These are phyloP conservation scores for Galaxea fascicularis DNA, from an alignment of 92 coral and sea anemone genomes.

Conservation along the genomic window DNA sequence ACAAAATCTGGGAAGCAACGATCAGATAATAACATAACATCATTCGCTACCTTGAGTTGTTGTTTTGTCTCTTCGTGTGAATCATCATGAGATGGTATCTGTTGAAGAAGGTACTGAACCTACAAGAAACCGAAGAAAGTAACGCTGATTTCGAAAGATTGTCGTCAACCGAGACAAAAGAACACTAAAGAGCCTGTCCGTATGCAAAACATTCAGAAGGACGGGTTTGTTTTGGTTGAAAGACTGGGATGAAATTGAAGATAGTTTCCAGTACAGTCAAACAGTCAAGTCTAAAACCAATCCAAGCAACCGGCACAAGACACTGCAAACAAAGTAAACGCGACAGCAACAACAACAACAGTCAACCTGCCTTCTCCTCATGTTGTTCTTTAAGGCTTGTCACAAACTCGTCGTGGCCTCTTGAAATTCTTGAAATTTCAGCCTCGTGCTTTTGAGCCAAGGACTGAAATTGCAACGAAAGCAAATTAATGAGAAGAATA, in stretches of 20 bases:
- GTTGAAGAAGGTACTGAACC: slow-evolving; percentile 47
- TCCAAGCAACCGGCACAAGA: too few species aligned
- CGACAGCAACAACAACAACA: too few species aligned
- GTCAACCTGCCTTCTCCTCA: slow-evolving; percentile 78
- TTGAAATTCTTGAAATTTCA: slow-evolving; percentile 42
- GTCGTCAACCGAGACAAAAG: not conserved
- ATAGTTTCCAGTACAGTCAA: too few species aligned
- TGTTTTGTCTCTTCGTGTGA: slow-evolving; percentile 3
- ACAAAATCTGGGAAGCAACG: too few species aligned
- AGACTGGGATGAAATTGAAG: too few species aligned
- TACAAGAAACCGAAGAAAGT: not conserved
- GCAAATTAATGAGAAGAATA: not conserved
- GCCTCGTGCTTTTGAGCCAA: slow-evolving; percentile 49
- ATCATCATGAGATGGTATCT: slow-evolving; percentile 21
- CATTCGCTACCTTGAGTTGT: slow-evolving; percentile 6
- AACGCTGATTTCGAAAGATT: not conserved
- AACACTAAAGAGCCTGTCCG: too few species aligned
- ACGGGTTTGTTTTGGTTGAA: too few species aligned
- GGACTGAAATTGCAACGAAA: not conserved
- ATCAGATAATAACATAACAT: not conserved
- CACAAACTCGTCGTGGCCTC: slow-evolving; percentile 58
- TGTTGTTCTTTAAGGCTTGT: slow-evolving; percentile 65
- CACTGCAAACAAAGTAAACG: not conserved
- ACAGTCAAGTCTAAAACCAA: too few species aligned
- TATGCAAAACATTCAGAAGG: too few species aligned